phyloP scores from a whole-genome alignment of 2,113 vertebrate species.

The Epinephelus moara region DNA sequence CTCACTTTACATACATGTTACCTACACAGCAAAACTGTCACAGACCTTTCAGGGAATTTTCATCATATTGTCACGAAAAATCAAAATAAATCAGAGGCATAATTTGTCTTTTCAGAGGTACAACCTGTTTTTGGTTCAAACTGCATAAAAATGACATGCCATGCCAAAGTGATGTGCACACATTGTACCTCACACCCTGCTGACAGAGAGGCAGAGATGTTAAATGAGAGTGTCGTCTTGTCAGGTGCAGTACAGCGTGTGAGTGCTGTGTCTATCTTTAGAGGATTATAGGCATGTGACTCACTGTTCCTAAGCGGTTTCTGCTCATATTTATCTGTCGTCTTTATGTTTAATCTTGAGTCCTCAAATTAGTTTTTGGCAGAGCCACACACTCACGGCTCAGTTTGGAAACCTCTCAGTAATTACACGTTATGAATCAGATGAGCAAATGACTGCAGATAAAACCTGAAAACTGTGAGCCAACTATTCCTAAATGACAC shows the following conservation, averaged over 20 bases:
- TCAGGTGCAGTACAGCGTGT: constrained; percentile 49
- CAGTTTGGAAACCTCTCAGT: neutral
- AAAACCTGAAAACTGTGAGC: constrained; percentile 4
- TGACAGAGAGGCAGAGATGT: constrained; percentile 59
- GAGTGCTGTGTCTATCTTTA: constrained; percentile 66
- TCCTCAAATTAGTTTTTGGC: constrained; percentile 21
- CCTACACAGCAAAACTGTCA: neutral
- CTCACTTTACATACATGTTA: neutral
- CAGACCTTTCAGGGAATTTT: neutral
- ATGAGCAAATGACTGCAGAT: constrained; percentile 5
- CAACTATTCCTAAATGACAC: constrained; percentile 5
- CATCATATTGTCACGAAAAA: neutral
- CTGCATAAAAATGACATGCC: constrained; percentile 23
- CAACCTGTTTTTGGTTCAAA: constrained; percentile 28
- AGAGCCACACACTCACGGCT: neutral
- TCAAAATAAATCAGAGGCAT: constrained; percentile 1
- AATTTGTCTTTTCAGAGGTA: constrained; percentile 21
- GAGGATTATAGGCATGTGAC: constrained; percentile 53
- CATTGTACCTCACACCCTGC: constrained; percentile 41
- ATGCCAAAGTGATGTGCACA: constrained; percentile 24
- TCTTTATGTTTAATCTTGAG: constrained; percentile 19
- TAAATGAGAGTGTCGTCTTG: constrained; percentile 48
- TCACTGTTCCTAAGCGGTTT: constrained; percentile 41
- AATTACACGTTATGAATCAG: constrained; percentile 6
- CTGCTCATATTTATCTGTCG: constrained; percentile 8